These are phyloP conservation scores for Vulpes ferrilata DNA, from an alignment of 2,113 vertebrate species.

Conservation along the genomic window DNA sequence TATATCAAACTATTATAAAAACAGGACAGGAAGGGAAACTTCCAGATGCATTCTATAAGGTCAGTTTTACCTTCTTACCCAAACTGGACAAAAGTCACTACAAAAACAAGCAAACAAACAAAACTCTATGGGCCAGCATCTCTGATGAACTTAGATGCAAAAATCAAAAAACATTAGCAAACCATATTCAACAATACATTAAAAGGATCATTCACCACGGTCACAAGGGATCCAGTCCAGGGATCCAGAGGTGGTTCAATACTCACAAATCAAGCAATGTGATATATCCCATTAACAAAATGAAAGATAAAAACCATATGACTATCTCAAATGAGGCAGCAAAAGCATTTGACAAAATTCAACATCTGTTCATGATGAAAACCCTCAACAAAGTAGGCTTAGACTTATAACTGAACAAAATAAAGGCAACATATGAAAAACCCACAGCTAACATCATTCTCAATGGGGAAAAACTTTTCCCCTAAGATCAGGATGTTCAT, in stretches of 20 bases:
- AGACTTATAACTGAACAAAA: not conserved
- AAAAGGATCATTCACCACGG: not conserved
- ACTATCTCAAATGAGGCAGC: not conserved
- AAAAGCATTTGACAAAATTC: not conserved
- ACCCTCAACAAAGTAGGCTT: not conserved
- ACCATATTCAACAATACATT: not conserved
- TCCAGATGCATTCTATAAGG: not conserved
- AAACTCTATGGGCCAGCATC: not conserved
- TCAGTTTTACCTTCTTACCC: not conserved
- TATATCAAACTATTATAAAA: not conserved
- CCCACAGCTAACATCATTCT: not conserved
- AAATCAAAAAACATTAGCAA: not conserved
- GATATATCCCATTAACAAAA: not conserved
- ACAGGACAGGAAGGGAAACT: not conserved
- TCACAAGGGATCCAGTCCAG: not conserved
- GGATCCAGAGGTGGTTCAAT: not conserved
- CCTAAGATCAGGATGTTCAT: not conserved
- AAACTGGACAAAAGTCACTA: not conserved
- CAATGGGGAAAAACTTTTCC: not conserved
- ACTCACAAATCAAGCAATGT: not conserved
- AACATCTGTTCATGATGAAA: not conserved
- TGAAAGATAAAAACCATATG: not conserved
- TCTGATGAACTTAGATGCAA: not conserved
- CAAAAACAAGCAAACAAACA: not conserved
- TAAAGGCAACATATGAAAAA: not conserved